A percentile compares a stretch with the other conserved stretches of the same genome.
phyloP scores from a whole-genome alignment of 2,888 invertebrate species.

The Drosophila eohydei region DNA sequence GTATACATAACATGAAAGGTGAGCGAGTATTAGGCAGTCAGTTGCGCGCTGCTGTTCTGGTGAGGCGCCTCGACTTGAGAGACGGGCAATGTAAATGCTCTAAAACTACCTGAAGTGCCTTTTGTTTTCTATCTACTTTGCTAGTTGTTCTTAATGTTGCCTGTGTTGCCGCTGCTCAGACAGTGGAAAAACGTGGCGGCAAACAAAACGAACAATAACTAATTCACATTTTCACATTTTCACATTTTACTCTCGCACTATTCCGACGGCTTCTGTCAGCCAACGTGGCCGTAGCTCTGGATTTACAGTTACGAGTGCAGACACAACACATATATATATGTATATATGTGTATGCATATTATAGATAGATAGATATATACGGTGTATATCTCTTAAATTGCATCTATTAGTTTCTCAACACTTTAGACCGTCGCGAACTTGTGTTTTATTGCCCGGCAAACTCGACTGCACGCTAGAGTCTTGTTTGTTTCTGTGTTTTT shows the following conservation, averaged over 20 bases:
- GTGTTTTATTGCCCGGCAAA: constrained; percentile 11
- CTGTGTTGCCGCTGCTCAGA: constrained; percentile 40
- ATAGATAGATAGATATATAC: neutral
- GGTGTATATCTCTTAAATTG: constrained; percentile 12
- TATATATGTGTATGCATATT: neutral
- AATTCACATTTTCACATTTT: constrained; percentile 31
- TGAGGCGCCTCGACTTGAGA: neutral
- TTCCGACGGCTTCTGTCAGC: constrained; percentile 12
- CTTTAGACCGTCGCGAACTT: constrained; percentile 21
- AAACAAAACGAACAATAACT: constrained; percentile 48
- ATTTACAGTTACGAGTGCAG: constrained; percentile 24
- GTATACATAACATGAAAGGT: neutral
- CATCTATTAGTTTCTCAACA: constrained; percentile 49
- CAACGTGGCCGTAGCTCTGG: neutral
- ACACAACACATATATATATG: constrained; percentile 17
- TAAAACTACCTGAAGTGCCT: constrained; percentile 46
- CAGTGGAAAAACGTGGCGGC: constrained; percentile 58
- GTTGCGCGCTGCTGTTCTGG: neutral
- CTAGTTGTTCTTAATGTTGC: constrained; percentile 1
- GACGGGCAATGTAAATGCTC: constrained; percentile 19
- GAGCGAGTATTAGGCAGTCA: neutral
- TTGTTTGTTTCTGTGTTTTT: neutral
- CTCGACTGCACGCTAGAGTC: constrained; percentile 27
- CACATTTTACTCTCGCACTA: constrained; percentile 33
- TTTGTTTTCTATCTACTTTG: constrained; percentile 2